phyloP scores from a whole-genome alignment of 1,140 invertebrate genomes.

The Tigriopus japonicus region DNA sequence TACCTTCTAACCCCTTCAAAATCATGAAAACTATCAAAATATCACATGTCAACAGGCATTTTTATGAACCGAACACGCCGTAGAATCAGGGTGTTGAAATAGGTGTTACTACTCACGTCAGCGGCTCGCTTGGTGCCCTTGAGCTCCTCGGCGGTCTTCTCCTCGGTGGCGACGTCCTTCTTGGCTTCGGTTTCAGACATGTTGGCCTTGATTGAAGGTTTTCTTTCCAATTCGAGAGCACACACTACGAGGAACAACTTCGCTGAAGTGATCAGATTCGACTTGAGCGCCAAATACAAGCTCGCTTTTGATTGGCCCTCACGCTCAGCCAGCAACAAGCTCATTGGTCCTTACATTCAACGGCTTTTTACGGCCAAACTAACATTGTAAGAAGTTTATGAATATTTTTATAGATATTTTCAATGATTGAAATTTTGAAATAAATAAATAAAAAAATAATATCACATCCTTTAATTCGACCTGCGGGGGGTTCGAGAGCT shows the following conservation, averaged over 20 bases:
- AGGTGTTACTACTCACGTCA: slow-evolving; percentile 43
- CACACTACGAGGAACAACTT: background rate
- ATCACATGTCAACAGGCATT: background rate
- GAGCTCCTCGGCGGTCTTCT: slow-evolving; percentile 41
- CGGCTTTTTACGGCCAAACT: background rate
- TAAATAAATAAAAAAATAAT: too few relatives aligned
- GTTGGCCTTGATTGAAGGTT: background rate
- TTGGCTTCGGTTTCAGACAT: slow-evolving; percentile 12
- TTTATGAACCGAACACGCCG: background rate
- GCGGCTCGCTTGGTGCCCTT: slow-evolving; percentile 68
- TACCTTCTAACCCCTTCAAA: background rate
- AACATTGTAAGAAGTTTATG: background rate
- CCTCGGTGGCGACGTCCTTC: background rate
- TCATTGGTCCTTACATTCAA: slow-evolving; percentile 6
- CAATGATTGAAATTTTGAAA: background rate
- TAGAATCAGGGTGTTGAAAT: background rate
- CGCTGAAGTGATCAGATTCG: background rate
- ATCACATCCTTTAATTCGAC: background rate
- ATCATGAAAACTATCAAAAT: background rate
- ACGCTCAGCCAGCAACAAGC: background rate
- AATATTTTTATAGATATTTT: background rate
- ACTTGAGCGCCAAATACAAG: background rate
- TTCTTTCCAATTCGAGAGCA: too few relatives aligned
- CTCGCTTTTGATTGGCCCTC: background rate
- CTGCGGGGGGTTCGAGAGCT: slow-evolving; percentile 11